Conservation (phyloP, 1,140 invertebrate species). For the Drosophila bocqueti region DNA sequence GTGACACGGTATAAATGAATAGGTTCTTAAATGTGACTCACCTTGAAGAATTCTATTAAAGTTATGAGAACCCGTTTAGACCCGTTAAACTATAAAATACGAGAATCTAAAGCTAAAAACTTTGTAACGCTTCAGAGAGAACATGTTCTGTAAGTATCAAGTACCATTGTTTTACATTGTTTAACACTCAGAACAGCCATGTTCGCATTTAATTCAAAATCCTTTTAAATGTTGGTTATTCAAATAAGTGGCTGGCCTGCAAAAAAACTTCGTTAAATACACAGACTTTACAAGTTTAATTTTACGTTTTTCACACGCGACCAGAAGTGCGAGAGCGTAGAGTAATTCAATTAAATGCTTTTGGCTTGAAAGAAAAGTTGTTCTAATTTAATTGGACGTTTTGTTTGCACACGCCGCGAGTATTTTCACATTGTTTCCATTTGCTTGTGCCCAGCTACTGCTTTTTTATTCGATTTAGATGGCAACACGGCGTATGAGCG, state of each 20-base stretch:
- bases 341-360: conserved; percentile 72
- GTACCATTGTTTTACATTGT: too few species aligned
- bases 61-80: neutral
- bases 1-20: conserved; percentile 7
- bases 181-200: neutral
- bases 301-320: conserved; percentile 10
- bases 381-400: conserved; percentile 72
- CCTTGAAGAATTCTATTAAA: neutral
- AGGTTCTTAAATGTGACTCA: neutral
- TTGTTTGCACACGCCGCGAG: conserved; percentile 57
- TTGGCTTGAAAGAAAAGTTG: conserved; percentile 72
- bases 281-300: conserved; percentile 33
- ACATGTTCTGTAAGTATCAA: neutral
- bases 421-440: conserved; percentile 63
- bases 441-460: conserved; percentile 34
- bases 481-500: conserved; percentile 60
- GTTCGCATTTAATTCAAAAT: conserved; percentile 14
- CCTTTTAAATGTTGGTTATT: conserved; percentile 30
- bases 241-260: conserved; percentile 30
- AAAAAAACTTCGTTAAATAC: conserved; percentile 22
- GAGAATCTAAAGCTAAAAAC: neutral
- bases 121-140: neutral
- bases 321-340: conserved; percentile 1
- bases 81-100: neutral
- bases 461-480: conserved; percentile 68